Evolutionary conservation across 2,113 vertebrate species (phyloP), one percentile per base, ranked within the genome.

Genomic region (Apistogramma diplotaenia): DNA sequence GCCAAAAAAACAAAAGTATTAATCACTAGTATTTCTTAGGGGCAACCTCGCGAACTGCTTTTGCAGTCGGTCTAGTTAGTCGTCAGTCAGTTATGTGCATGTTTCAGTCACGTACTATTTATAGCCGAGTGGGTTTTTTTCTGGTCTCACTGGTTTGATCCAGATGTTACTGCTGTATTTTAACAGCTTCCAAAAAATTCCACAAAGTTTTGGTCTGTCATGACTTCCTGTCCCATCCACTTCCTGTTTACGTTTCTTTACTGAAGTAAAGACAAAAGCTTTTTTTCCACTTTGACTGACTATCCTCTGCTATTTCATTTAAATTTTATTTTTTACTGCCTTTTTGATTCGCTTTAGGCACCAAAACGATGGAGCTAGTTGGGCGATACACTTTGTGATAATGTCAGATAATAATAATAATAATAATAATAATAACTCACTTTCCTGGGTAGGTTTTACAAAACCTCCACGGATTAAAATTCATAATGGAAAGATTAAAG

Each of bases 391-490:
- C 40, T 29, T 67, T 12, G 0, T 40, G 37, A 0, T 62, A 16
- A 27, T 46, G 16, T 23, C 0, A 21, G 40, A 0, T 23, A 61
- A 0, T 13, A 21, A 0, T 37, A 13, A 1, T 33, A 60, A 1
- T n/a, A 33, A 0, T n/a, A 35, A 61, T 16, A 65, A 25, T 0
- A 43, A 65, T 25, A 65, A 43, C 11, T 19, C 16, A 67, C 62
- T 4, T 29, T 15, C 16, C 62, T 49, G 1, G 0, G 40, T 27
- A 49, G 40, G 40, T 70, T 29, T 49, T 18, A 49, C 0, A 12
- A 67, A 49, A 49, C 0, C 40, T 29, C 40, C 16, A 49, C 0
- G 1, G 62, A 70, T 70, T 49, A 70, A 29, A 56, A 25, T 56
- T 25, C 54, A 56, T 56, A 70, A 19, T 70, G 62, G 62, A 67